A percentile compares a stretch with the other conserved stretches of the same genome.
Evolutionary conservation across 2,888 invertebrate species (phyloP).

Genomic region (Brenthis ino): DNA sequence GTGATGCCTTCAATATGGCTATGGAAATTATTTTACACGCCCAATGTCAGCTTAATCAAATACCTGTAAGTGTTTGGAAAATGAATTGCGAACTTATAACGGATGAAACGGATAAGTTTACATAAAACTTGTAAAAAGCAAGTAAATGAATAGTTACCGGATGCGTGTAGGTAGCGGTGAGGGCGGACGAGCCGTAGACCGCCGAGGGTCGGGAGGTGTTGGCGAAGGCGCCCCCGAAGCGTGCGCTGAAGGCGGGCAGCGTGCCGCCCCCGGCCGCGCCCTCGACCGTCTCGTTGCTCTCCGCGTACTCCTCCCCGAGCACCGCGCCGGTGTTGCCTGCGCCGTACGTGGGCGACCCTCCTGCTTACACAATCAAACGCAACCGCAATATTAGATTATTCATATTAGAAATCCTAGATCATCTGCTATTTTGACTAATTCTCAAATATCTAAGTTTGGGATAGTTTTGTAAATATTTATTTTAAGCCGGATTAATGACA

Average conservation of each 20-base stretch:
- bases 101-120: too few relatives aligned
- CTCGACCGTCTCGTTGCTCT: constrained; percentile 47
- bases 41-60: too few relatives aligned
- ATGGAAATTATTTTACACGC: too few relatives aligned
- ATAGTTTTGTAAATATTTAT: too few relatives aligned
- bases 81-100: too few relatives aligned
- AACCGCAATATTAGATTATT: background rate
- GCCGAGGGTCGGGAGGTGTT: constrained; percentile 58
- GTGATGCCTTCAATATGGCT: too few relatives aligned
- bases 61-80: too few relatives aligned
- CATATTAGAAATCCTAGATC: too few relatives aligned
- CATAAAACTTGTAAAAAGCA: too few relatives aligned
- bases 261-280: constrained; percentile 59
- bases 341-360: constrained; percentile 64
- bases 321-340: constrained; percentile 43
- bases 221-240: constrained; percentile 74
- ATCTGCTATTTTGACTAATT: too few relatives aligned
- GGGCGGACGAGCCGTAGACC: constrained; percentile 56
- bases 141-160: constrained; percentile 49
- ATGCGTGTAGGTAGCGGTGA: constrained; percentile 58
- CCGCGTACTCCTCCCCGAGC: constrained; percentile 45
- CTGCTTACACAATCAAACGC: constrained; percentile 41
- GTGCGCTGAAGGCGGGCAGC: constrained; percentile 81
- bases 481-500: too few relatives aligned
- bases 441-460: too few relatives aligned